phyloP scores from a whole-genome alignment of 2,888 invertebrate genomes.

The Orgyia antiqua region DNA sequence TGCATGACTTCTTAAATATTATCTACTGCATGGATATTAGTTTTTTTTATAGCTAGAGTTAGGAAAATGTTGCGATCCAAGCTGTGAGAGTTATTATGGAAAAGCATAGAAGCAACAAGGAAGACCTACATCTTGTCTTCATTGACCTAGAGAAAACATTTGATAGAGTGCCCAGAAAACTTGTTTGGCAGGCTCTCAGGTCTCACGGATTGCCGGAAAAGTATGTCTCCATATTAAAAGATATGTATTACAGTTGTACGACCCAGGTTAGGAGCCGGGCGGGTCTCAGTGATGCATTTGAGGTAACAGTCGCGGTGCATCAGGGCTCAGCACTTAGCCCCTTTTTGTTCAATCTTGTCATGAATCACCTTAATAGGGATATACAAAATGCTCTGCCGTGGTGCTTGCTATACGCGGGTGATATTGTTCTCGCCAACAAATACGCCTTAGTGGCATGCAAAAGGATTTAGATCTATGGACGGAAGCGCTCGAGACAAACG shows the following conservation, averaged over 20 bases:
- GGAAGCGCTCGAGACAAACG: background rate
- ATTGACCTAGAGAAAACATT: background rate
- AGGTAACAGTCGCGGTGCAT: background rate
- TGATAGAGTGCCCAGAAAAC: background rate
- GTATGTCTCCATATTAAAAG: background rate
- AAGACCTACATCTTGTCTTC: no score
- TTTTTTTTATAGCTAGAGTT: no score
- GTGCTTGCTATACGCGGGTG: background rate
- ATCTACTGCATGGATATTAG: no score
- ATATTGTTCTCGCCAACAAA: background rate
- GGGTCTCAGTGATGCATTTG: background rate
- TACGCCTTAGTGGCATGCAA: constrained; percentile 1
- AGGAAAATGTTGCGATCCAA: no score
- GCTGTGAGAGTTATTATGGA: no score
- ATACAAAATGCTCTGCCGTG: background rate
- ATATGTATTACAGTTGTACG: background rate
- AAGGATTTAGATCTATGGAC: background rate
- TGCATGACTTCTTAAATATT: no score
- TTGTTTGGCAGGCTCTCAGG: background rate
- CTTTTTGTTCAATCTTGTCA: no score
- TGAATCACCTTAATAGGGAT: background rate
- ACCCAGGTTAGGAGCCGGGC: background rate
- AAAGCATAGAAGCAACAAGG: no score
- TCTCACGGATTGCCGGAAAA: background rate
- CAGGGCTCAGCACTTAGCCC: no score